Conservation (phyloP, 2,113 vertebrate species). For the Rhineura floridana region DNA sequence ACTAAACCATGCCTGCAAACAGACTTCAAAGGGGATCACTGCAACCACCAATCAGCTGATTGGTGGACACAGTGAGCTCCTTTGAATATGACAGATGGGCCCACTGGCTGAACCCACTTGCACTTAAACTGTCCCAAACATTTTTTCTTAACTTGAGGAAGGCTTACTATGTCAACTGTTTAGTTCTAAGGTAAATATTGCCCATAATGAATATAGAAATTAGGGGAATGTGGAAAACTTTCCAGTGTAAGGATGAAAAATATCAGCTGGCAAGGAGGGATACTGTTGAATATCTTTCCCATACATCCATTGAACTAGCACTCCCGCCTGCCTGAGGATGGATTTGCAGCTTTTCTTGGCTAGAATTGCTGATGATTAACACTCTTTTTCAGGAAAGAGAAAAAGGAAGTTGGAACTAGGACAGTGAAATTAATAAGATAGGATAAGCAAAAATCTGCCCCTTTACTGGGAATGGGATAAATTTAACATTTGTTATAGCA, state of each 20-base stretch:
- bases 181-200: conserved; percentile 7
- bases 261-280: neutral
- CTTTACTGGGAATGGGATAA: neutral
- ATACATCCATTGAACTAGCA: neutral
- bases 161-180: neutral
- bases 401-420: neutral
- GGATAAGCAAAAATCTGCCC: neutral
- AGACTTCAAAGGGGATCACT: too few species aligned
- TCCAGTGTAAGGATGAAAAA: neutral
- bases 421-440: neutral
- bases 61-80: too few species aligned
- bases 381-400: neutral
- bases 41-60: too few species aligned
- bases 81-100: too few species aligned
- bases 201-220: neutral
- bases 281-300: conserved; percentile 30
- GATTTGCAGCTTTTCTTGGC: neutral
- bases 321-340: neutral
- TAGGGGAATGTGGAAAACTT: neutral
- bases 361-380: conserved; percentile 26
- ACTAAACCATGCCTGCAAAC: too few species aligned
- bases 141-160: neutral
- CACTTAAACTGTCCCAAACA: neutral
- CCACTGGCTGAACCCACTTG: too few species aligned
- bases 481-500: neutral